These are phyloP conservation scores for Watersipora subatra DNA, from an alignment of 1,140 invertebrate species.

Conservation along the genomic window DNA sequence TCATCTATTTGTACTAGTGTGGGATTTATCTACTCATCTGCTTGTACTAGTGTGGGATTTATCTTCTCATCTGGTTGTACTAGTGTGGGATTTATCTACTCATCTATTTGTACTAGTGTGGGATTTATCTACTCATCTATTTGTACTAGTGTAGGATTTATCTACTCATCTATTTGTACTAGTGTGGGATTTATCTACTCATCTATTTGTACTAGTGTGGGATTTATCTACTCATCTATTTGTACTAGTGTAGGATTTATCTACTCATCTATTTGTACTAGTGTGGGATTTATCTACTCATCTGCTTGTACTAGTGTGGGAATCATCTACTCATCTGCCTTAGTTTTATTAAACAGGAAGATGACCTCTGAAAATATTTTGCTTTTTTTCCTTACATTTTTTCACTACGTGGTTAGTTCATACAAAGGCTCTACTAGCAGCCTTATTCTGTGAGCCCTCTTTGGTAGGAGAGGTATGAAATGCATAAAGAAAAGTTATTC, in stretches of 20 bases:
- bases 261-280: too few species aligned
- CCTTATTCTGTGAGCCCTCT: background rate
- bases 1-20: background rate
- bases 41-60: background rate
- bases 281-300: background rate
- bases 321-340: background rate
- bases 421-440: background rate
- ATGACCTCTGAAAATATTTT: background rate
- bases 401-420: background rate
- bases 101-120: background rate
- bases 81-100: background rate
- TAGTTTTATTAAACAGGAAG: background rate
- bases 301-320: background rate
- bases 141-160: background rate
- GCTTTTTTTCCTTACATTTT: background rate
- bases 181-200: background rate
- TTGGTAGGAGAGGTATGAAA: background rate
- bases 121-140: background rate
- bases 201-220: background rate
- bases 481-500: background rate
- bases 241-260: background rate
- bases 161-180: too few species aligned
- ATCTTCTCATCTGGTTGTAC: background rate
- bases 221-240: background rate
- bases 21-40: too few species aligned